Evolutionary conservation across 2,113 vertebrate genomes (phyloP).

Genomic region (Pionites leucogaster): DNA sequence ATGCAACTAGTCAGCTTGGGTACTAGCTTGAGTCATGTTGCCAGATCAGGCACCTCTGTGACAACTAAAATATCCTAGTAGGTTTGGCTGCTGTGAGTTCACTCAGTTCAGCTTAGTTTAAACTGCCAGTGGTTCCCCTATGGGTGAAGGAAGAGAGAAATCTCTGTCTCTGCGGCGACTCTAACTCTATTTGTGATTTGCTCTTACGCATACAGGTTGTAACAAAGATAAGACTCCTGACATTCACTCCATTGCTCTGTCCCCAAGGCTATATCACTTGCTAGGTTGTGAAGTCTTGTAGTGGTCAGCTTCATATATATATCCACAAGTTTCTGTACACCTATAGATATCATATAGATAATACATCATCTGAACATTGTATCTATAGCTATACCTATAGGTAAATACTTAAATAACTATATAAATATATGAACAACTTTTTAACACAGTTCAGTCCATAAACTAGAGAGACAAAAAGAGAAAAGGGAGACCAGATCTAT

Average conservation of each 20-base stretch:
- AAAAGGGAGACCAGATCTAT: neutral
- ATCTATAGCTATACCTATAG: neutral
- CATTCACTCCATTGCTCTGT: neutral
- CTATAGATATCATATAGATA: neutral
- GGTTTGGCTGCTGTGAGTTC: neutral
- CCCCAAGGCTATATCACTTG: no score
- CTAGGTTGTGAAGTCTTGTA: neutral
- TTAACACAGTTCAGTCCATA: neutral
- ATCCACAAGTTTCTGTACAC: neutral
- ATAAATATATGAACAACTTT: neutral
- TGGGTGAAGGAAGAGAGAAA: neutral
- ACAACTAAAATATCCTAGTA: neutral
- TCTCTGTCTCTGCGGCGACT: accelerated
- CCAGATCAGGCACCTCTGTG: neutral
- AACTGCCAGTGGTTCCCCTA: neutral
- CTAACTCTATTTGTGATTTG: neutral
- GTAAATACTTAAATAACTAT: neutral
- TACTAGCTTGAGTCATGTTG: neutral
- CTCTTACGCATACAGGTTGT: neutral
- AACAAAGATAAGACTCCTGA: neutral
- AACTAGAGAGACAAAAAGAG: neutral
- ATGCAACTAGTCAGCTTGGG: neutral
- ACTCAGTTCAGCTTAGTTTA: neutral
- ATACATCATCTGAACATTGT: neutral
- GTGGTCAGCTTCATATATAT: neutral